Evolutionary conservation across 1,140 invertebrate species (phyloP).

Genomic region (Pachyrhynchus sulphureomaculatus): DNA sequence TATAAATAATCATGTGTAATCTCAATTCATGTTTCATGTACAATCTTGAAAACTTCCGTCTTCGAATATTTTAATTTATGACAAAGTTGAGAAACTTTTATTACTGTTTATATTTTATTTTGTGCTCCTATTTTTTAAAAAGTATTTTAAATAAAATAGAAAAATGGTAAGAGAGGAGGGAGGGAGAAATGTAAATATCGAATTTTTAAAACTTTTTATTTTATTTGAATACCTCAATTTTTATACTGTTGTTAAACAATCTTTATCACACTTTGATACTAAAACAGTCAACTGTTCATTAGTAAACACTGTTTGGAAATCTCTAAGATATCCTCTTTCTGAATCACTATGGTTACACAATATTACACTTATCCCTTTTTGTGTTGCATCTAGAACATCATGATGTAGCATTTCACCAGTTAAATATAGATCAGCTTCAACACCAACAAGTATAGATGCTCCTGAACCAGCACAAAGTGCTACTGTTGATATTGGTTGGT

Average conservation of each 20-base stretch:
- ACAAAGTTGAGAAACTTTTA: too few species aligned
- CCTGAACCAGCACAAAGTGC: slow-evolving; percentile 93
- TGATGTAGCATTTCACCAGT: slow-evolving; percentile 97
- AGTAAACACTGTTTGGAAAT: slow-evolving; percentile 58
- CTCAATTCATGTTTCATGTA: too few species aligned
- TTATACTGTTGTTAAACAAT: slow-evolving; percentile 32
- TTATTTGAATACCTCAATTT: background rate
- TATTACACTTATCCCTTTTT: slow-evolving; percentile 77
- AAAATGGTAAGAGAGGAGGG: too few species aligned
- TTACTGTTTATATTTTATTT: too few species aligned
- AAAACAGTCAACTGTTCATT: slow-evolving; percentile 60
- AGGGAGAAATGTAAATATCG: too few species aligned
- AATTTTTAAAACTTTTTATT: too few species aligned
- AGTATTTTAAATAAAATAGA: too few species aligned
- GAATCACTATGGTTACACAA: slow-evolving; percentile 94
- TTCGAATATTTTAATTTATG: too few species aligned
- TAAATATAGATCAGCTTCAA: slow-evolving; percentile 78
- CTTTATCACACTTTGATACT: slow-evolving; percentile 69
- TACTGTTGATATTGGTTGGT: slow-evolving; percentile 60
- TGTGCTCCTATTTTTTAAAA: too few species aligned
- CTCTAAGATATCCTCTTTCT: slow-evolving; percentile 81
- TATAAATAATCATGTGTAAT: too few species aligned
- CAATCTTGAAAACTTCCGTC: too few species aligned
- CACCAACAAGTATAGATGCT: slow-evolving; percentile 67
- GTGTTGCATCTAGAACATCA: slow-evolving; percentile 84